Conservation (phyloP, 2,113 vertebrate species). For the Mungos mungo region DNA sequence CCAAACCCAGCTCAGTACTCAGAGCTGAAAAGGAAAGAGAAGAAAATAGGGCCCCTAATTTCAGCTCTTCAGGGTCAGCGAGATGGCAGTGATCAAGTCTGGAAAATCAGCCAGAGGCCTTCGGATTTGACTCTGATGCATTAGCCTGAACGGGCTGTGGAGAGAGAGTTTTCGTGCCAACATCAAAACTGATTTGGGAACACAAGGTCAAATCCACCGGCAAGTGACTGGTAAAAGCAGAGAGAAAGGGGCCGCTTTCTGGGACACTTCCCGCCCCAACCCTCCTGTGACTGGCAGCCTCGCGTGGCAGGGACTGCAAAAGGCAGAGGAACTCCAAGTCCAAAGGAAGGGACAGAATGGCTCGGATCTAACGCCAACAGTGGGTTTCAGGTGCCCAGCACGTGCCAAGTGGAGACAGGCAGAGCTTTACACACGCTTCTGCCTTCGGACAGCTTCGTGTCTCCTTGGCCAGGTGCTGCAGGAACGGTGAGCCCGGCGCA, state of each 20-base stretch:
- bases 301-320: neutral
- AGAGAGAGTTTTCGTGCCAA: constrained; percentile 12
- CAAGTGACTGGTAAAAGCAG: neutral
- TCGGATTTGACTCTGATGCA: neutral
- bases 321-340: neutral
- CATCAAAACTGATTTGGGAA: constrained; percentile 48
- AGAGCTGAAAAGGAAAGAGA: neutral
- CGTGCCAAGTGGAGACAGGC: neutral
- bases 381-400: neutral
- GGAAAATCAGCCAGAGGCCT: neutral
- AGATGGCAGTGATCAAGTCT: constrained; percentile 18
- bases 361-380: neutral
- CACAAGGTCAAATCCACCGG: constrained; percentile 43
- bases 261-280: too few species aligned
- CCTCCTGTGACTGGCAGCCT: neutral
- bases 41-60: neutral
- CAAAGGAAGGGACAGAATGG: neutral
- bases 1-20: constrained; percentile 14
- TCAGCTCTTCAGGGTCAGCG: constrained; percentile 1
- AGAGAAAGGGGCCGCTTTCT: neutral
- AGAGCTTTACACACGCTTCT: neutral
- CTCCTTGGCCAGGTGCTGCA: neutral
- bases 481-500: neutral
- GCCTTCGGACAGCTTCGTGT: neutral
- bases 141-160: neutral